Evolutionary conservation across 2,888 invertebrate species (phyloP).

Genomic region (Latrodectus hesperus): DNA sequence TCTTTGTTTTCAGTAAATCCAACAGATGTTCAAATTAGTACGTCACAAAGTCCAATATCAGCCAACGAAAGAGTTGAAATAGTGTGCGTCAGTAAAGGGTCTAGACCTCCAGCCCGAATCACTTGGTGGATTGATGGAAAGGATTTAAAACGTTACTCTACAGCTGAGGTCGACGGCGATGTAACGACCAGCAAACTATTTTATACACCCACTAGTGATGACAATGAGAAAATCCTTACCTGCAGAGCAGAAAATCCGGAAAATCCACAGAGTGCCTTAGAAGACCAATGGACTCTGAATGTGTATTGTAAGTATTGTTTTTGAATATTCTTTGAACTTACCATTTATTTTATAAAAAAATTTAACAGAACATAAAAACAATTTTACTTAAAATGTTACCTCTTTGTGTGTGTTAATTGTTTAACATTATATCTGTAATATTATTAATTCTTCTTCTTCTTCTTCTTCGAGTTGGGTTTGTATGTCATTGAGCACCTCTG

Average conservation of each 20-base stretch:
- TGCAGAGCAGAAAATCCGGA: conserved; percentile 72
- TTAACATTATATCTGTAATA: too few relatives aligned
- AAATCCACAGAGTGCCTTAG: conserved; percentile 71
- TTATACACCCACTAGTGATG: conserved; percentile 71
- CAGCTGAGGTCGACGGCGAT: conserved; percentile 69
- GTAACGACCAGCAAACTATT: conserved; percentile 71
- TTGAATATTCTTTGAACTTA: not conserved
- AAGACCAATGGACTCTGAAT: conserved; percentile 71
- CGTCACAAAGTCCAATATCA: conserved; percentile 64
- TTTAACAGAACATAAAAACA: too few relatives aligned
- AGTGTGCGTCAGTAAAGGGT: conserved; percentile 69
- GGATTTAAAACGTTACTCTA: conserved; percentile 60
- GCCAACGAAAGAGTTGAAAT: conserved; percentile 69
- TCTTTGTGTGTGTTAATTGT: too few relatives aligned
- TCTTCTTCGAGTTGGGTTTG: too few relatives aligned
- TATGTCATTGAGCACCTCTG: too few relatives aligned
- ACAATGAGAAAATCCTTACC: conserved; percentile 71
- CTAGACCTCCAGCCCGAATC: conserved; percentile 70
- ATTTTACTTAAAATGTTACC: too few relatives aligned
- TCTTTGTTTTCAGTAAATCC: conserved; percentile 62
- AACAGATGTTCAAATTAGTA: conserved; percentile 65
- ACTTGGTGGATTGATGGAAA: conserved; percentile 70
- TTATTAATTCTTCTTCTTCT: too few relatives aligned
- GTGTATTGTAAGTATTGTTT: conserved; percentile 71
- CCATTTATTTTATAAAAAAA: too few relatives aligned